Percentiles rank a stretch among this genome's conserved stretches.
phyloP scores from a whole-genome alignment of 2,113 vertebrate species.

The Lutjanus erythropterus region DNA sequence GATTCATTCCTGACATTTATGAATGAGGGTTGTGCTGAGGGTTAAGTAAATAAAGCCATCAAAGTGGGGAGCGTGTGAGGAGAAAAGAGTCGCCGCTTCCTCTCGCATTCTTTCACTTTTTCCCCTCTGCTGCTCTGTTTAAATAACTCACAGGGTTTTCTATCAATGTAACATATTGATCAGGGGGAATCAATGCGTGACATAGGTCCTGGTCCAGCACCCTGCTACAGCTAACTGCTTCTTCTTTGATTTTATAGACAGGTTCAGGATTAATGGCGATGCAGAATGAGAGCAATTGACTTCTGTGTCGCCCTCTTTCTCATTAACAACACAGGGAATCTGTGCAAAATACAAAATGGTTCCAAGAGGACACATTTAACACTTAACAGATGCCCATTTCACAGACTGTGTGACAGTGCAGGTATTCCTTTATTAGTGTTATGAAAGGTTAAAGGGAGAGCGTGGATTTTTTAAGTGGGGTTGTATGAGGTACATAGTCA shows the following conservation, averaged over 20 bases:
- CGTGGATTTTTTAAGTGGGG: too few species aligned
- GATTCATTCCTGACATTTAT: constrained; percentile 72
- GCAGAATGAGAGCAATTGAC: constrained; percentile 62
- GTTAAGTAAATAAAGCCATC: constrained; percentile 78
- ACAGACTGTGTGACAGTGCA: neutral
- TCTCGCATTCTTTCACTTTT: neutral
- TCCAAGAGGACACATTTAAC: constrained; percentile 25
- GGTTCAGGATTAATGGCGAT: constrained; percentile 77
- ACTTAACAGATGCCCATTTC: neutral
- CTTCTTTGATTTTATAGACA: constrained; percentile 79
- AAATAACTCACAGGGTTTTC: constrained; percentile 62
- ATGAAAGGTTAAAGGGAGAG: neutral
- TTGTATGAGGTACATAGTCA: too few species aligned
- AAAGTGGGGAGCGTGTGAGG: constrained; percentile 46
- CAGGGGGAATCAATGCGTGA: constrained; percentile 65
- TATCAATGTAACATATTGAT: constrained; percentile 74
- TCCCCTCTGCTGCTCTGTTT: constrained; percentile 27
- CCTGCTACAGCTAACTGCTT: constrained; percentile 74
- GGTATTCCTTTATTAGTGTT: neutral
- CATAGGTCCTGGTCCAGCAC: constrained; percentile 67
- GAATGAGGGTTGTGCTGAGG: constrained; percentile 69
- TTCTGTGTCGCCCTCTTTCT: constrained; percentile 47
- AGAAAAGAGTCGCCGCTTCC: constrained; percentile 13
- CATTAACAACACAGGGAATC: constrained; percentile 45
- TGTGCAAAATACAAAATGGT: constrained; percentile 26